These are phyloP conservation scores for Neoniphon sammara DNA, from an alignment of 2,797 vertebrate species.

Conservation along the genomic window DNA sequence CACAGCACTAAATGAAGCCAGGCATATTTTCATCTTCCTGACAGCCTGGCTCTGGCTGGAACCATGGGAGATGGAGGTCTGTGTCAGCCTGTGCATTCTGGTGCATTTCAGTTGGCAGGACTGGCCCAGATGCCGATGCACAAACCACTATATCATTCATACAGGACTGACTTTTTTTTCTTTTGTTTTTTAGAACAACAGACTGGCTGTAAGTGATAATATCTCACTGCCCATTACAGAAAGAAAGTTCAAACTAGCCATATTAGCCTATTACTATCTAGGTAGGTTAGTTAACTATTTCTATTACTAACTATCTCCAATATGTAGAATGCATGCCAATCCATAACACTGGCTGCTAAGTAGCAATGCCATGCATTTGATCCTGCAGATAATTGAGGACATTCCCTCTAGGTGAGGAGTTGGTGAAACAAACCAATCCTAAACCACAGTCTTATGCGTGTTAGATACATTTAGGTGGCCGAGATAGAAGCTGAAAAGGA, in stretches of 20 bases:
- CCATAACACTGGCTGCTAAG: constrained; percentile 34
- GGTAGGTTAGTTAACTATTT: constrained; percentile 36
- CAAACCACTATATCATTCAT: constrained; percentile 57
- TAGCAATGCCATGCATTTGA: constrained; percentile 51
- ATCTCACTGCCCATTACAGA: constrained; percentile 21
- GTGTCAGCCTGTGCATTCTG: constrained; percentile 66
- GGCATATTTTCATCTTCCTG: constrained; percentile 82
- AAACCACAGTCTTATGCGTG: constrained; percentile 53
- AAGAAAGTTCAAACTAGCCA: constrained; percentile 29
- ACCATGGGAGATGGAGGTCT: constrained; percentile 73
- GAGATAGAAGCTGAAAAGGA: constrained; percentile 36
- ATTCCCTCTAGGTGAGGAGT: constrained; percentile 60
- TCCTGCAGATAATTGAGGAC: constrained; percentile 34
- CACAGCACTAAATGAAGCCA: constrained; percentile 79
- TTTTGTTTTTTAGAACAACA: constrained; percentile 23
- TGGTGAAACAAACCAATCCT: constrained; percentile 44
- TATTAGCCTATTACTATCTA: constrained; percentile 30
- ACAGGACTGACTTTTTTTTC: constrained; percentile 16
- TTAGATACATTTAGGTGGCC: constrained; percentile 49
- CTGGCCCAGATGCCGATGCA: constrained; percentile 60
- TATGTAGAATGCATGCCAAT: constrained; percentile 57
- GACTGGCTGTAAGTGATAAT: background rate
- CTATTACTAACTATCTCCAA: constrained; percentile 60
- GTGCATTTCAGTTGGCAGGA: constrained; percentile 45
- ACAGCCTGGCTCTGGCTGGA: constrained; percentile 71